These are phyloP conservation scores for Metopolophium dirhodum DNA, from an alignment of 1,140 invertebrate genomes.

Conservation along the genomic window DNA sequence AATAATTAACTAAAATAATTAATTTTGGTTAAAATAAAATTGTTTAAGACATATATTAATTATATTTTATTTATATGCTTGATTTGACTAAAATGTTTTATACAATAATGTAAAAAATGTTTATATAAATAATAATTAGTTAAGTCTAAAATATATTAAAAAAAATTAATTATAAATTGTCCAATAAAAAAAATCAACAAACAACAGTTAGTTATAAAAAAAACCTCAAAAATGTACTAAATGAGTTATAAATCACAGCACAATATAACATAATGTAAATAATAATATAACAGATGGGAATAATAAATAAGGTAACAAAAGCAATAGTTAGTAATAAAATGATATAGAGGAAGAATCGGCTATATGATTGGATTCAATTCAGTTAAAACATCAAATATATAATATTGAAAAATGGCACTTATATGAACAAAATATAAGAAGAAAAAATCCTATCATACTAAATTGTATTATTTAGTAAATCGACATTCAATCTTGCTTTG, in stretches of 20 bases:
- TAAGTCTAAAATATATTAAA: constrained; percentile 7
- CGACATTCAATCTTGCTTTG: not conserved
- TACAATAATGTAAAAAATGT: not conserved
- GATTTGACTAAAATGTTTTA: constrained; percentile 16
- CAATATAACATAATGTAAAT: constrained; percentile 37
- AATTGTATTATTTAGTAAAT: constrained; percentile 40
- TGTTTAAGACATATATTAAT: not conserved
- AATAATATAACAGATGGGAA: constrained; percentile 29
- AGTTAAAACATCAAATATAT: constrained; percentile 8
- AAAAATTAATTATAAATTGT: constrained; percentile 12
- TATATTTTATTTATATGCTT: not conserved
- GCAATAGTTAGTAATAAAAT: constrained; percentile 30
- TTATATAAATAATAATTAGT: not conserved
- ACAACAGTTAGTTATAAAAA: constrained; percentile 34
- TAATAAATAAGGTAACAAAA: constrained; percentile 54
- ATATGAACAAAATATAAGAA: not conserved
- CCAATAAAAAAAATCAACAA: constrained; percentile 28
- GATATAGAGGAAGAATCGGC: not conserved
- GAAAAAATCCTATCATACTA: not conserved
- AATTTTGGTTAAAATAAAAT: constrained; percentile 8
- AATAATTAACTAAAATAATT: not conserved
- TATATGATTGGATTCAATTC: not conserved
- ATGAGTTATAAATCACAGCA: constrained; percentile 50
- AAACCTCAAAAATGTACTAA: constrained; percentile 30
- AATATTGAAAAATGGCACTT: constrained; percentile 42